Evolutionary conservation across 2,113 vertebrate genomes (phyloP), one percentile per base, ranked within the genome.

Genomic region (Grus americana): DNA sequence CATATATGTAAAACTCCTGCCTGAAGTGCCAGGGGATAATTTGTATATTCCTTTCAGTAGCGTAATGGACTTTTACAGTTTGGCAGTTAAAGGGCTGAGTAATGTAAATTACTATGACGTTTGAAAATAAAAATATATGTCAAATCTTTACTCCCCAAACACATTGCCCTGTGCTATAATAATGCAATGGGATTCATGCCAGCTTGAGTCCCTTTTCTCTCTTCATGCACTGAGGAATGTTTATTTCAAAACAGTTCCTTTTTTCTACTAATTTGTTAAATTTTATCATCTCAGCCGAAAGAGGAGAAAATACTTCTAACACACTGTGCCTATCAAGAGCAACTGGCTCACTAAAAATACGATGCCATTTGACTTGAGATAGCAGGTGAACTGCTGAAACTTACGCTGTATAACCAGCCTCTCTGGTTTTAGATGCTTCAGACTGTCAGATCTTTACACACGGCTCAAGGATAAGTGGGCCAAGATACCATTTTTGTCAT

Each of bases 31-130:
- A 92, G 94, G 46, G 88, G 93, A 95, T 98, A 97, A 98, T 98
- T 92, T 98, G 95, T 97, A 87, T 96, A 93, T 97, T 97, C 92
- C 96, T 98, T 97, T 98, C 97, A 97, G 96, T 82, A 95, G 76
- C 22, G 3, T 97, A 98, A 98, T 97, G 96, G 97, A 97, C 97
- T 98, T 98, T 73, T 93, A 97, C 93, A 97, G 95, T 97, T 97
- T 97, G 97, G 95, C 97, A 97, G 92, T 86, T 92, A 96, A 98
- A 96, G 68, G 88, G 47, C 78, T 94, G 91, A 97, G 90, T 90
- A 97, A 97, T 83, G 78, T 93, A 94, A 97, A 98, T 96, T 95
- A 97, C 84, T 75, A 76, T 57, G 94, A 97, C 4, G 15, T 84
- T 94, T 93, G 92, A 95, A 98, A 98, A 98, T 96, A 98, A 97